phyloP scores from a whole-genome alignment of 2,113 vertebrate genomes.

The Cottus gobio region DNA sequence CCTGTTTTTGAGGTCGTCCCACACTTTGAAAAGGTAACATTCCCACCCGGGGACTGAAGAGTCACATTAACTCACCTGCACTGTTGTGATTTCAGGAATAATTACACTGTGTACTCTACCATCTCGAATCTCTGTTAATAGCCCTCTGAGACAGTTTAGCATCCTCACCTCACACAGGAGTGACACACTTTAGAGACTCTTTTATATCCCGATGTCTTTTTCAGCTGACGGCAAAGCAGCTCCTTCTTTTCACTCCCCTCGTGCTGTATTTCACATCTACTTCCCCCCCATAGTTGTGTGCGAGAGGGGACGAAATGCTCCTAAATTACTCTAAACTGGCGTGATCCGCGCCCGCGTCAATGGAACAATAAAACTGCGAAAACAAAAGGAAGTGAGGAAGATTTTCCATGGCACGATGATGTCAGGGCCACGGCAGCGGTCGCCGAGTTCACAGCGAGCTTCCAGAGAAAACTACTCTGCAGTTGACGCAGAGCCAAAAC shows the following conservation, averaged over 20 bases:
- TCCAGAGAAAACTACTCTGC: constrained; percentile 63
- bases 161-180: constrained; percentile 45
- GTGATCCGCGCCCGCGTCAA: constrained; percentile 48
- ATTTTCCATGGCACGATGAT: constrained; percentile 80
- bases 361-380: constrained; percentile 73
- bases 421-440: constrained; percentile 69
- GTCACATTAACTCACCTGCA: constrained; percentile 57
- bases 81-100: constrained; percentile 59
- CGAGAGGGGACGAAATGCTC: constrained; percentile 53
- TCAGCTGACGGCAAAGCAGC: constrained; percentile 13
- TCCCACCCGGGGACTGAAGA: constrained; percentile 40
- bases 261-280: constrained; percentile 17
- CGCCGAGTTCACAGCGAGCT: constrained; percentile 65
- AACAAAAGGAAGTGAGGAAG: constrained; percentile 80
- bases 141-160: constrained; percentile 38
- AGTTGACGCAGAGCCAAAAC: constrained; percentile 62
- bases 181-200: constrained; percentile 37
- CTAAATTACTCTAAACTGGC: constrained; percentile 33
- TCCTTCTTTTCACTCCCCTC: constrained; percentile 22
- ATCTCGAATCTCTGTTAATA: constrained; percentile 55
- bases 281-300: neutral
- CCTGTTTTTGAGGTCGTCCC: constrained; percentile 38
- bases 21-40: constrained; percentile 62
- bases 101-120: constrained; percentile 50
- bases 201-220: constrained; percentile 35